Evolutionary conservation across 2,888 invertebrate genomes (phyloP).

Genomic region (Stegophylla sp.): DNA sequence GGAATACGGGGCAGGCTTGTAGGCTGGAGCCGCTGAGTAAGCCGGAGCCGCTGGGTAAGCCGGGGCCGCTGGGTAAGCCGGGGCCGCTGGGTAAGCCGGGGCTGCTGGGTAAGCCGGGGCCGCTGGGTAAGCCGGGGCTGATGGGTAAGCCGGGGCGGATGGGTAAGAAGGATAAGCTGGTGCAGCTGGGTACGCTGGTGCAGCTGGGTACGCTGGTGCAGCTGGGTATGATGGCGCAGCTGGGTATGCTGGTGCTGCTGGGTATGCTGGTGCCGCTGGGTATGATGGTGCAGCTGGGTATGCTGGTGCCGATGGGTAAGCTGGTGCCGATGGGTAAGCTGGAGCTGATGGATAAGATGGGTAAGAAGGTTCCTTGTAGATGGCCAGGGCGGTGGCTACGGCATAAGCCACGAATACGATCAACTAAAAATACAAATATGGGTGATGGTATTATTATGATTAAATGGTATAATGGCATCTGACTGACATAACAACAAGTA

Average conservation of each 20-base stretch:
- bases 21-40: conserved; percentile 3
- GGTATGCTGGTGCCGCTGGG: conserved; percentile 54
- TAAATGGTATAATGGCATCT: too few relatives aligned
- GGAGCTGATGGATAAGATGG: conserved; percentile 24
- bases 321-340: conserved; percentile 60
- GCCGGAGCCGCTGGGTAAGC: conserved; percentile 8
- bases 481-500: too few relatives aligned
- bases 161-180: not conserved
- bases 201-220: conserved; percentile 60
- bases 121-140: conserved; percentile 33
- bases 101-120: conserved; percentile 59
- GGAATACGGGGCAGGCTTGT: conserved; percentile 21
- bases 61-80: conserved; percentile 58
- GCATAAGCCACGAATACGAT: conserved; percentile 61
- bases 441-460: too few relatives aligned
- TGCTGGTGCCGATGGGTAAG: conserved; percentile 63
- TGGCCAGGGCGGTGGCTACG: conserved; percentile 58
- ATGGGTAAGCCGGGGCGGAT: conserved; percentile 59
- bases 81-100: not conserved
- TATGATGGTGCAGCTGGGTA: conserved; percentile 61
- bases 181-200: conserved; percentile 59
- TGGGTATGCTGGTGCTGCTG: conserved; percentile 61
- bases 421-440: conserved; percentile 50
- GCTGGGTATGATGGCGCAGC: conserved; percentile 60
- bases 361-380: conserved; percentile 4